phyloP scores from a whole-genome alignment of 1,140 invertebrate genomes.

The Psilanteris sp. region DNA sequence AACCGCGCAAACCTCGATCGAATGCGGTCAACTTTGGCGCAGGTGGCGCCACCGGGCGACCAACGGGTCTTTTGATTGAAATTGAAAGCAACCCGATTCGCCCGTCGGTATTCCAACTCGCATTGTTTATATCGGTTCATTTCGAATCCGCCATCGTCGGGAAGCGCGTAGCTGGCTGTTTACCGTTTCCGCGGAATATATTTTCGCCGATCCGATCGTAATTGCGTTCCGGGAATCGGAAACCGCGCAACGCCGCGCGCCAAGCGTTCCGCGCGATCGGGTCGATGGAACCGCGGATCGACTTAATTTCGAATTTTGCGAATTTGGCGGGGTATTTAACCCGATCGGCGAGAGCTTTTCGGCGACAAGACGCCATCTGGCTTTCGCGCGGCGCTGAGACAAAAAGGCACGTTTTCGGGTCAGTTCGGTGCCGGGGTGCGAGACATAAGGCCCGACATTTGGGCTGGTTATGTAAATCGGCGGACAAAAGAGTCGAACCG shows the following conservation, averaged over 20 bases:
- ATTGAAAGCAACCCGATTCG: conserved; percentile 46
- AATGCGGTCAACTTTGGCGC: too few relatives aligned
- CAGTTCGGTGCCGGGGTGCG: too few relatives aligned
- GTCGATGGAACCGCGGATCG: conserved; percentile 31
- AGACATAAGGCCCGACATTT: conserved; percentile 59
- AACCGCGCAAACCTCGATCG: too few relatives aligned
- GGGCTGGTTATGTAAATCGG: conserved; percentile 53
- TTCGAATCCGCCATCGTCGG: conserved; percentile 48
- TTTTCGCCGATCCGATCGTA: conserved; percentile 56
- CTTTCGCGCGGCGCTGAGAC: too few relatives aligned
- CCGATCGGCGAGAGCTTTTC: too few relatives aligned
- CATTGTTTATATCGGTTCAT: conserved; percentile 54
- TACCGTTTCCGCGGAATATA: conserved; percentile 59
- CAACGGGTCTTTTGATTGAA: conserved; percentile 39
- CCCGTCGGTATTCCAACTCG: conserved; percentile 32
- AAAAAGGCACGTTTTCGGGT: too few relatives aligned
- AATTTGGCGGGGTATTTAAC: too few relatives aligned
- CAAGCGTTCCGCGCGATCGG: conserved; percentile 45
- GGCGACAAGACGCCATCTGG: too few relatives aligned
- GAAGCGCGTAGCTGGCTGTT: conserved; percentile 48
- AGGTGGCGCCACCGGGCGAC: conserved; percentile 12
- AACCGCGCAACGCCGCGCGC: conserved; percentile 47
- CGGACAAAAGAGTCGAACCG: conserved; percentile 45
- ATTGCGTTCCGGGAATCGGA: conserved; percentile 56
- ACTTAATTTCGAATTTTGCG: conserved; percentile 9